Conservation (phyloP, 2,113 vertebrate genomes). For the Trinectes maculatus region DNA sequence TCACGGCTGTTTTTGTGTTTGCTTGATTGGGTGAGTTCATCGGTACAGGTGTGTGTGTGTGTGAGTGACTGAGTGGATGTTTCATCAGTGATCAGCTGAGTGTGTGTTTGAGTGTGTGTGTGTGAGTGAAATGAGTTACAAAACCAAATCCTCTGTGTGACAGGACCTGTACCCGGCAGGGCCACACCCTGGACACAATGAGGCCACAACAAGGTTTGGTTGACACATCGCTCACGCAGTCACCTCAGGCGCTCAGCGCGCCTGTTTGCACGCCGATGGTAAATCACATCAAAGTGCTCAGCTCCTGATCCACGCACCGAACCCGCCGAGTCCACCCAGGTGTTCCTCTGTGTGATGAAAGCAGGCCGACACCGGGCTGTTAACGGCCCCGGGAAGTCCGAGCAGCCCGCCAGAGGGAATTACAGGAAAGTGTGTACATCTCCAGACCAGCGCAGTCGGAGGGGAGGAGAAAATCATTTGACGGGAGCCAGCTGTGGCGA, state of each 20-base stretch:
- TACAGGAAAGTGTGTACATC: background rate
- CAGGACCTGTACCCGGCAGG: constrained; percentile 14
- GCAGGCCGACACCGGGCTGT: background rate
- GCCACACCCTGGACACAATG: constrained; percentile 62
- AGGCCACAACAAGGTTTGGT: constrained; percentile 13
- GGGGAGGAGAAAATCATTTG: background rate
- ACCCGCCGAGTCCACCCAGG: constrained; percentile 9
- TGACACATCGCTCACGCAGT: constrained; percentile 30
- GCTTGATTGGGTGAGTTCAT: background rate
- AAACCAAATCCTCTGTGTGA: constrained; percentile 42
- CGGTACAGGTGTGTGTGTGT: background rate
- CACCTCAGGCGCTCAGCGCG: constrained; percentile 16
- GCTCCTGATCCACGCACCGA: background rate
- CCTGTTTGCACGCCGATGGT: constrained; percentile 6
- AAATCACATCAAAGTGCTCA: constrained; percentile 37
- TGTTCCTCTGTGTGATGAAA: background rate
- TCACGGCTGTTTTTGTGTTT: constrained; percentile 17
- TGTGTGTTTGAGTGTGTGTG: constrained; percentile 11
- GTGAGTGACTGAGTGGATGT: constrained; percentile 14
- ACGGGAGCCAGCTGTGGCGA: background rate
- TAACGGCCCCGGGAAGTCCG: background rate
- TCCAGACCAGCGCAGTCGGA: background rate
- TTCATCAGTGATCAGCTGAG: constrained; percentile 23
- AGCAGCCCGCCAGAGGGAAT: background rate
- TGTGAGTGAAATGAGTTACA: constrained; percentile 18